A percentile compares a stretch with the other conserved stretches of the same genome.
Evolutionary conservation across 1,140 invertebrate species (phyloP).

Genomic region (Conus betulinus): DNA sequence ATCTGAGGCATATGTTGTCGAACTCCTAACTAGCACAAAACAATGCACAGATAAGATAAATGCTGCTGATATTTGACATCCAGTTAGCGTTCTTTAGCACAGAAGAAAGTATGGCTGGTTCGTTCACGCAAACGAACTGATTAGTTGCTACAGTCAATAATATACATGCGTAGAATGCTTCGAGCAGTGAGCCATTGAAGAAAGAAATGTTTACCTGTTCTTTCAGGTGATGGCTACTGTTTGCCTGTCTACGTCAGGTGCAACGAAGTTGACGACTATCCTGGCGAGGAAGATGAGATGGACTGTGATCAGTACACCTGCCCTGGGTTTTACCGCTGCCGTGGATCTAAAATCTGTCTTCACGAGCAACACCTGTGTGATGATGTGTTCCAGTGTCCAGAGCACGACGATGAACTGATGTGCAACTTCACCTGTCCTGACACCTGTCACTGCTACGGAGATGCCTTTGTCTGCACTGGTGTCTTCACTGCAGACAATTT

Average conservation of each 20-base stretch:
- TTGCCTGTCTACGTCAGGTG: neutral
- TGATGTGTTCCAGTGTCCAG: neutral
- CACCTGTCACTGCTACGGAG: neutral
- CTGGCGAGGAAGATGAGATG: neutral
- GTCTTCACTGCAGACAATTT: neutral
- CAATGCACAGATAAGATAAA: too few species aligned
- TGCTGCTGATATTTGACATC: too few species aligned
- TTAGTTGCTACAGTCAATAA: too few species aligned
- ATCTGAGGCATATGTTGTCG: too few species aligned
- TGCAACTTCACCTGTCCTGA: neutral
- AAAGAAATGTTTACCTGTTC: too few species aligned
- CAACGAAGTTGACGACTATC: neutral
- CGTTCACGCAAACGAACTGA: too few species aligned
- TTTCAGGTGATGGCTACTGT: slow-evolving; percentile 5
- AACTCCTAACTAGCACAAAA: too few species aligned
- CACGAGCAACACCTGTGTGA: neutral
- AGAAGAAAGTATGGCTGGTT: too few species aligned
- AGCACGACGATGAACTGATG: slow-evolving; percentile 4
- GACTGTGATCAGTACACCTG: neutral
- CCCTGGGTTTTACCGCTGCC: neutral
- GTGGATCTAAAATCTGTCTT: neutral
- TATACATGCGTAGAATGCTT: too few species aligned
- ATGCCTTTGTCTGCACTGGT: neutral
- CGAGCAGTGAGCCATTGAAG: too few species aligned
- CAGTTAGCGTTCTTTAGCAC: too few species aligned